Base-by-base conservation (phyloP, 2,113 vertebrate species). In the Puma concolor region DNA sequence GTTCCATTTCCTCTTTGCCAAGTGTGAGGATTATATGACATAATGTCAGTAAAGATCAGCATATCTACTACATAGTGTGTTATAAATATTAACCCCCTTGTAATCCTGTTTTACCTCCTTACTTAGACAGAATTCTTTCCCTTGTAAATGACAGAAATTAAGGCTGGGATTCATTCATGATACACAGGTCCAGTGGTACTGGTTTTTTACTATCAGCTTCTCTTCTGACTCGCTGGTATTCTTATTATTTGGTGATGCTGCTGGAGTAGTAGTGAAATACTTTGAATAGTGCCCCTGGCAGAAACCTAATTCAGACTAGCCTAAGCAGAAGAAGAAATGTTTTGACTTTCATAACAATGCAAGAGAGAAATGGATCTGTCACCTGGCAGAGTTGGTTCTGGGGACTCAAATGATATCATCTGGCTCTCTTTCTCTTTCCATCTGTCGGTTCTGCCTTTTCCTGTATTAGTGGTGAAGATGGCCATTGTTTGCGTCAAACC, bases 251-350 rank as follows among this genome's bases (percentile, higher is more conserved):
- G 36, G 17, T 79, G 13, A n/a, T 25, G 11, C 72, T 63, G 23
- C 11, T 89, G 31, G 21, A 60, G 69, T 89, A 54, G 27, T 63
- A 23, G 31, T 94, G 76, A 87, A 90, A 85, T 92, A 94, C 90
- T 74, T 85, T 74, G 36, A 57, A 36, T 92, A 50, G 57, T 38
- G 38, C 17, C 27, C 11, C 33, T 88, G 23, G 10, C 11, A 83
- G 38, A 52, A 91, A 52, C 33, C 19, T 25, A 91, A 60, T 76
- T 91, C 27, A 80, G 84, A 50, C 23, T 60, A 66, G 54, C 57
- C 25, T 52, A 71, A 76, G 50, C 12, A 57, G 72, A 36, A 50
- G 82, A 96, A 38, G 3, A 89, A 57, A 76, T 38, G 13, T 63
- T 92, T 69, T 66, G 11, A 67, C 71, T 94, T 41, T 84, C 21